phyloP scores from a whole-genome alignment of 1,140 invertebrate species.

The Zaprionus kolodkinae region DNA sequence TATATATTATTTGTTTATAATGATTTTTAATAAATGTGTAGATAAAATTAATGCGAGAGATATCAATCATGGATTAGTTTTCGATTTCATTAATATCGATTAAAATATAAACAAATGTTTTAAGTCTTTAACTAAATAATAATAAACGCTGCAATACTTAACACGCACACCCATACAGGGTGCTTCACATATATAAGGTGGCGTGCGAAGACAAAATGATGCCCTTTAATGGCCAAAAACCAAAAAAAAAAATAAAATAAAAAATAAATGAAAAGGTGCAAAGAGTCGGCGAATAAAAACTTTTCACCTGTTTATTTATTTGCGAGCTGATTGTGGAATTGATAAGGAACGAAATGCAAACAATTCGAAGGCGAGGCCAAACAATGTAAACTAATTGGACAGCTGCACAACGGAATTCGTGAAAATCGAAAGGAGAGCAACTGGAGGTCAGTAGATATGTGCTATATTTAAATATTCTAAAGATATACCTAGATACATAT shows the following conservation, averaged over 20 bases:
- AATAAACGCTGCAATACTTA: not conserved
- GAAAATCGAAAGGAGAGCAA: not conserved
- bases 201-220: constrained; percentile 55
- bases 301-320: constrained; percentile 75
- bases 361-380: constrained; percentile 16
- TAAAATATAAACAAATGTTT: not conserved
- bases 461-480: not conserved
- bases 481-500: not conserved
- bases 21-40: too few relatives aligned
- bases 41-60: too few relatives aligned
- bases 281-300: constrained; percentile 20
- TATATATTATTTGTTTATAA: too few relatives aligned
- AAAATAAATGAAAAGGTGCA: too few relatives aligned
- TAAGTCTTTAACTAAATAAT: not conserved
- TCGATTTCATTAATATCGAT: not conserved
- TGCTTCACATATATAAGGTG: not conserved
- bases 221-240: constrained; percentile 18
- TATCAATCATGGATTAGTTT: not conserved
- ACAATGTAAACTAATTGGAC: constrained; percentile 44
- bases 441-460: constrained; percentile 9
- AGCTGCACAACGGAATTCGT: constrained; percentile 46
- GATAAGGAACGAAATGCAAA: constrained; percentile 42
- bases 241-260: too few relatives aligned
- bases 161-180: too few relatives aligned
- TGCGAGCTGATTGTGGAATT: constrained; percentile 68